Conservation (phyloP, 64 coral and sea anemone genomes). For the Actinia tenebrosa region DNA sequence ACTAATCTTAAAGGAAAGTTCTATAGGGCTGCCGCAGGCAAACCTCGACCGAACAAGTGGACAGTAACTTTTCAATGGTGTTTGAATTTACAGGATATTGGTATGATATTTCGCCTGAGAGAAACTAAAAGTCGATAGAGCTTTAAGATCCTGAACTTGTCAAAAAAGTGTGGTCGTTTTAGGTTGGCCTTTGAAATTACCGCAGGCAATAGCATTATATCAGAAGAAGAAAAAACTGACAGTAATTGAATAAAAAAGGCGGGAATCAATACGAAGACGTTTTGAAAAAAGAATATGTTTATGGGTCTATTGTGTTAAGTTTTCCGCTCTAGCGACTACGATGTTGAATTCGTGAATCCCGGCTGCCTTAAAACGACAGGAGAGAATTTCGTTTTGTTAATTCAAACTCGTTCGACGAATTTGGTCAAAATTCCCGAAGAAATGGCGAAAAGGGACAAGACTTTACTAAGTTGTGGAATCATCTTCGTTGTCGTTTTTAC, state of each 20-base stretch:
- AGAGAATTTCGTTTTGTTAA: not conserved
- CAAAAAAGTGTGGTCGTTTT: not conserved
- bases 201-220: not conserved
- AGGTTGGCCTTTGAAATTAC: not conserved
- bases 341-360: not conserved
- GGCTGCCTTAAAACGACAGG: not conserved
- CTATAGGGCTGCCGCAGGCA: not conserved
- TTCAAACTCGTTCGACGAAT: no score
- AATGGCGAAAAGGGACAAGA: no score
- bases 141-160: no score
- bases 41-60: no score
- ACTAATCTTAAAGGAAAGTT: no score
- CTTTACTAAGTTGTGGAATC: no score
- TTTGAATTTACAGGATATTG: not conserved
- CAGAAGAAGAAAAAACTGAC: not conserved
- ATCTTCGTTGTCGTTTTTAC: no score
- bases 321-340: not conserved
- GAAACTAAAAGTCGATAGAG: no score
- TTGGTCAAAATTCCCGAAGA: no score
- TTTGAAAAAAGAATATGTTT: not conserved
- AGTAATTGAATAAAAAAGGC: not conserved
- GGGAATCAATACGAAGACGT: not conserved
- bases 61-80: not conserved
- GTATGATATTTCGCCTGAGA: no score
- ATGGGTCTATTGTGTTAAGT: not conserved